Evolutionary conservation across 2,888 invertebrate genomes (phyloP).

Genomic region (Agrotis ipsilon): DNA sequence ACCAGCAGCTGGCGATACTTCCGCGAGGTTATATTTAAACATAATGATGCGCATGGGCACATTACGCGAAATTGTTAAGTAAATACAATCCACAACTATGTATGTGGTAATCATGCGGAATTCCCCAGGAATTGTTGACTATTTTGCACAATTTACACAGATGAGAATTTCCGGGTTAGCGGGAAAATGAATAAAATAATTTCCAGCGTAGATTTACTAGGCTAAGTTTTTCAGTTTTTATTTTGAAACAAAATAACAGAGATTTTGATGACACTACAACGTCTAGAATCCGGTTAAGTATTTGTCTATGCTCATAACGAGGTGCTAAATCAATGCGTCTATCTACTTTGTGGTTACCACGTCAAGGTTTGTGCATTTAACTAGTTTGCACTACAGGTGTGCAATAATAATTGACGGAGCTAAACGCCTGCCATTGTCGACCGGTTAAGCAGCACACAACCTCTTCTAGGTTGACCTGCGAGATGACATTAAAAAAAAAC

Average conservation of each 20-base stretch:
- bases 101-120: conserved; percentile 6
- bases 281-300: background rate
- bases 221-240: too few relatives aligned
- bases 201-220: too few relatives aligned
- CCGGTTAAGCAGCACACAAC: too few relatives aligned
- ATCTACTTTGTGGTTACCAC: conserved; percentile 25
- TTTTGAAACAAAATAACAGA: too few relatives aligned
- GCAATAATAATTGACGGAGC: background rate
- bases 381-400: background rate
- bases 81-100: conserved; percentile 23
- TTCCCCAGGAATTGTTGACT: conserved; percentile 13
- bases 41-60: conserved; percentile 29
- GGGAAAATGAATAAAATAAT: too few relatives aligned
- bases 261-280: background rate
- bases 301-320: conserved; percentile 5
- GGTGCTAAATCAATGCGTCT: conserved; percentile 35
- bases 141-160: background rate
- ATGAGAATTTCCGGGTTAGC: background rate
- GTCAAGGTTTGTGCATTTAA: conserved; percentile 17
- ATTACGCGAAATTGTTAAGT: conserved; percentile 35
- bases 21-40: conserved; percentile 33
- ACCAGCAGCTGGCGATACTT: conserved; percentile 26
- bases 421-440: too few relatives aligned
- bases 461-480: too few relatives aligned
- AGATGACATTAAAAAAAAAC: too few relatives aligned